phyloP scores from a whole-genome alignment of 2,888 invertebrate genomes.

The Phymatocera aterrima region DNA sequence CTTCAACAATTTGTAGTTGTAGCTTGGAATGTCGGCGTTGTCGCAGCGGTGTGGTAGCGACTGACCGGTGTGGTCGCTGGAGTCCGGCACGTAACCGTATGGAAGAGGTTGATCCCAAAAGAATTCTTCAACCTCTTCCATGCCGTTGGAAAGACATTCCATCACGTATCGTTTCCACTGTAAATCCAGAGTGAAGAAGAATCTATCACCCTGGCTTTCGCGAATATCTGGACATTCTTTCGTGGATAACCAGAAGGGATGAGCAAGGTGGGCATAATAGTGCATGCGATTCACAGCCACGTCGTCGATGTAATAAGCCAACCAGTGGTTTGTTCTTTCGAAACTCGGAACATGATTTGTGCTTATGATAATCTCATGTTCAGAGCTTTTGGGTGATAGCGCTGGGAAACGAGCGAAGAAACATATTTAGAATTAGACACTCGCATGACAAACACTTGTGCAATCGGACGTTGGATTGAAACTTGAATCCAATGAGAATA shows the following conservation, averaged over 20 bases:
- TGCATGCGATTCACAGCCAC: not conserved
- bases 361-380: not conserved
- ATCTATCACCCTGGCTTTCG: not conserved
- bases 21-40: not conserved
- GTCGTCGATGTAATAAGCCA: not conserved
- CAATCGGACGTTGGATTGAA: not conserved
- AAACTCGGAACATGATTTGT: not conserved
- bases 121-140: not conserved
- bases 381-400: too few species aligned
- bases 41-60: not conserved
- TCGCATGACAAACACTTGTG: too few species aligned
- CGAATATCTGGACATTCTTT: too few species aligned
- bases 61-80: not conserved
- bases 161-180: not conserved
- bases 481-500: not conserved
- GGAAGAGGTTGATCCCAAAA: not conserved
- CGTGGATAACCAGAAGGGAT: not conserved
- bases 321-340: not conserved
- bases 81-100: not conserved
- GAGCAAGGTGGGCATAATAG: not conserved
- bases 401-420: too few species aligned
- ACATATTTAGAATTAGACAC: too few species aligned
- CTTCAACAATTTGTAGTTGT: not conserved
- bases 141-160: not conserved
- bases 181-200: not conserved